Conservation (phyloP, 2,888 invertebrate genomes). For the Hyalella azteca region DNA sequence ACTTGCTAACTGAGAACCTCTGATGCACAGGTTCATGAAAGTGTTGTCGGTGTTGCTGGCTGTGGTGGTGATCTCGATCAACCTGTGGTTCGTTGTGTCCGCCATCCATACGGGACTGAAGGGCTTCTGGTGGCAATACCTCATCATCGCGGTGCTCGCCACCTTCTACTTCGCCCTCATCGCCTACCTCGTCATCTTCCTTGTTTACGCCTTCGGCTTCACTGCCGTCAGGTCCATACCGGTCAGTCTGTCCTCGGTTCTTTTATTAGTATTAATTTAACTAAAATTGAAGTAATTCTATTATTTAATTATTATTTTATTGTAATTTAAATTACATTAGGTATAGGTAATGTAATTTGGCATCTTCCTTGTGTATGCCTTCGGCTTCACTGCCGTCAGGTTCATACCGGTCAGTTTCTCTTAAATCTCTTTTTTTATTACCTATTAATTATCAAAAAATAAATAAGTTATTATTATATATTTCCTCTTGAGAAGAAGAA, state of each 20-base stretch:
- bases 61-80: constrained; percentile 76
- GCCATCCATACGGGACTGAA: constrained; percentile 65
- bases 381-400: constrained; percentile 44
- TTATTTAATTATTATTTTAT: neutral
- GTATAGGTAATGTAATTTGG: constrained; percentile 2
- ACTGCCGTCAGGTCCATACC: constrained; percentile 43
- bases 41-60: constrained; percentile 73
- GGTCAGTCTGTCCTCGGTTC: constrained; percentile 39
- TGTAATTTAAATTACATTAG: neutral
- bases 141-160: constrained; percentile 41
- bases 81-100: constrained; percentile 77
- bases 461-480: no score
- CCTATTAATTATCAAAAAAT: no score
- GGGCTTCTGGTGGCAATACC: constrained; percentile 53
- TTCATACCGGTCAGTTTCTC: constrained; percentile 45
- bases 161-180: constrained; percentile 54
- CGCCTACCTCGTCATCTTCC: constrained; percentile 47
- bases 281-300: neutral
- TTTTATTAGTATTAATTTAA: neutral
- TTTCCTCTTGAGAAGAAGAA: no score
- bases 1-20: no score
- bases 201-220: constrained; percentile 51
- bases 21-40: constrained; percentile 71
- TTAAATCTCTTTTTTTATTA: no score
- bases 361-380: constrained; percentile 43